Evolutionary conservation across 2,113 vertebrate species (phyloP).

Genomic region (Mola mola): DNA sequence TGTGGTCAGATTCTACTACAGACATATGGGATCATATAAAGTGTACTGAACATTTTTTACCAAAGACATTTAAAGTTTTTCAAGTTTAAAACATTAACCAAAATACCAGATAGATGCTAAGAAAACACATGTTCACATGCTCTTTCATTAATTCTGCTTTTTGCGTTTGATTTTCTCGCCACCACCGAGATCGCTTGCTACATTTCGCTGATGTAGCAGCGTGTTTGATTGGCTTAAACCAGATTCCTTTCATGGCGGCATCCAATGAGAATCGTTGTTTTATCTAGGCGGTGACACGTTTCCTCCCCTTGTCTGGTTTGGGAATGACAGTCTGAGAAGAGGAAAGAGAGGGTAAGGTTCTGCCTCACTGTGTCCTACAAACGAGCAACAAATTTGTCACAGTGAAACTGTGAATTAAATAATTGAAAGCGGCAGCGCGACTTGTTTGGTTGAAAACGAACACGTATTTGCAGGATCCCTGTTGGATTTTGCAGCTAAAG

Average conservation of each 20-base stretch:
- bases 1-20: too few relatives aligned
- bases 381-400: constrained; percentile 26
- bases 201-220: constrained; percentile 11
- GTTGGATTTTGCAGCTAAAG: background rate
- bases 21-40: too few relatives aligned
- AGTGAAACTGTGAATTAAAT: constrained; percentile 12
- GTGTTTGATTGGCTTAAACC: constrained; percentile 53
- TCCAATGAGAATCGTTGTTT: constrained; percentile 63
- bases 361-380: background rate
- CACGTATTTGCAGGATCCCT: background rate
- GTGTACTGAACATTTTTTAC: too few relatives aligned
- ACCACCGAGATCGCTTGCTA: background rate
- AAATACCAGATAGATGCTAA: too few relatives aligned
- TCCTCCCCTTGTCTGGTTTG: constrained; percentile 51
- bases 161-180: too few relatives aligned
- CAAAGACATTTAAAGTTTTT: too few relatives aligned
- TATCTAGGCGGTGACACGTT: constrained; percentile 36
- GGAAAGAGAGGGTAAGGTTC: constrained; percentile 7
- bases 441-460: background rate
- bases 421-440: background rate
- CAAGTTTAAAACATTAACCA: too few relatives aligned
- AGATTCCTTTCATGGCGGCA: constrained; percentile 1
- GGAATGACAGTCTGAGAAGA: constrained; percentile 59
- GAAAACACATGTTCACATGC: too few relatives aligned
- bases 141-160: too few relatives aligned